phyloP scores from a whole-genome alignment of 2,113 vertebrate genomes.

The Acinonyx jubatus region DNA sequence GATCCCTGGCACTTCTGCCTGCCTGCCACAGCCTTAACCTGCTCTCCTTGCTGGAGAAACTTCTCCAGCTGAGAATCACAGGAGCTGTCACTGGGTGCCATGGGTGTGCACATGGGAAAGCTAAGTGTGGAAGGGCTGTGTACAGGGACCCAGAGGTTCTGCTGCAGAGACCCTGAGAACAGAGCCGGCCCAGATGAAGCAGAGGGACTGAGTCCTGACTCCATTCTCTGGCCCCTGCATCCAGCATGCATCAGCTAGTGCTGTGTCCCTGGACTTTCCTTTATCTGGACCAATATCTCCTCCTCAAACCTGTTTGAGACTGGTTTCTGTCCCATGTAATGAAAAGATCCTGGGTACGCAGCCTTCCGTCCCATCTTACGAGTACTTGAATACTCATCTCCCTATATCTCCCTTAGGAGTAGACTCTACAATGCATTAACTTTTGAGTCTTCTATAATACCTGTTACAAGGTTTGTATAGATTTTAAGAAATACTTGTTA shows the following conservation, averaged over 20 bases:
- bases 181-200: neutral
- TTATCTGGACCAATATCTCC: neutral
- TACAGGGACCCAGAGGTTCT: accelerated
- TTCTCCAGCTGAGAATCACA: neutral
- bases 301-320: neutral
- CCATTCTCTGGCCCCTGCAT: too few relatives aligned
- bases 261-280: neutral
- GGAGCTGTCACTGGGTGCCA: accelerated
- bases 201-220: neutral
- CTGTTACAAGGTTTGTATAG: neutral
- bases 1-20: neutral
- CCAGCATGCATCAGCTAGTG: neutral
- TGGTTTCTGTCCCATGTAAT: neutral
- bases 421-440: neutral
- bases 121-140: neutral
- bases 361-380: neutral
- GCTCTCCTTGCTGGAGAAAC: neutral
- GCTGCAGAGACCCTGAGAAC: neutral
- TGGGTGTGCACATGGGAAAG: neutral
- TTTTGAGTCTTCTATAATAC: neutral
- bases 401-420: neutral
- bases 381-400: neutral
- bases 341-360: neutral
- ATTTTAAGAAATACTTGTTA: neutral
- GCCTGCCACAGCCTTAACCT: neutral